phyloP scores from a whole-genome alignment of 2,888 invertebrate genomes.

The Apodemia duryi region DNA sequence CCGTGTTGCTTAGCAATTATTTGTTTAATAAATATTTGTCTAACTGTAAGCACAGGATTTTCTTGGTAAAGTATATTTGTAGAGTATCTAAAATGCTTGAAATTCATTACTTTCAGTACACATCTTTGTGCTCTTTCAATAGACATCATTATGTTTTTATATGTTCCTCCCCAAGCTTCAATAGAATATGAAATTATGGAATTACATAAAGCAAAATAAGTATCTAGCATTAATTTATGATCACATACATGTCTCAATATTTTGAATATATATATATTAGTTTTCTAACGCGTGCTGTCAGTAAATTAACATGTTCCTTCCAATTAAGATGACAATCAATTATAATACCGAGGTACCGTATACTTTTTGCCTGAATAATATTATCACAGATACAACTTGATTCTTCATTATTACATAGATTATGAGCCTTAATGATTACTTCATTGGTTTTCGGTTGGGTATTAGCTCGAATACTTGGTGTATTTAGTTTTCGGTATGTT shows the following conservation, averaged over 20 bases:
- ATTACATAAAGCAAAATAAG: neutral
- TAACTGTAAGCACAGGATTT: neutral
- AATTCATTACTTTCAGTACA: conserved; percentile 4
- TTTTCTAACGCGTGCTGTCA: neutral
- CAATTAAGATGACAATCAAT: neutral
- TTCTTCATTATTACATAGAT: neutral
- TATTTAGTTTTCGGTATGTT: neutral
- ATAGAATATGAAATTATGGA: neutral
- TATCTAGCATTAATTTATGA: neutral
- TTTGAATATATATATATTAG: neutral
- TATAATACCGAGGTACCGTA: neutral
- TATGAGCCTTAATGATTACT: neutral
- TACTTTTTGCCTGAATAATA: neutral
- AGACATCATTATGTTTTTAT: neutral
- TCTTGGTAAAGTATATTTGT: conserved; percentile 25
- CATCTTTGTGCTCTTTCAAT: neutral
- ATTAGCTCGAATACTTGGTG: neutral
- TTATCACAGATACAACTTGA: neutral
- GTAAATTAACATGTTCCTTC: neutral
- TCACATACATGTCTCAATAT: neutral
- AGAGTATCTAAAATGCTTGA: neutral
- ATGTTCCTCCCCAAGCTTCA: neutral
- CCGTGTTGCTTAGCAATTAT: neutral
- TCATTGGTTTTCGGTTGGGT: neutral
- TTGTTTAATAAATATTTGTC: conserved; percentile 1